These are phyloP conservation scores for Amphipoea lucens DNA, from an alignment of 2,888 invertebrate species.

Conservation along the genomic window DNA sequence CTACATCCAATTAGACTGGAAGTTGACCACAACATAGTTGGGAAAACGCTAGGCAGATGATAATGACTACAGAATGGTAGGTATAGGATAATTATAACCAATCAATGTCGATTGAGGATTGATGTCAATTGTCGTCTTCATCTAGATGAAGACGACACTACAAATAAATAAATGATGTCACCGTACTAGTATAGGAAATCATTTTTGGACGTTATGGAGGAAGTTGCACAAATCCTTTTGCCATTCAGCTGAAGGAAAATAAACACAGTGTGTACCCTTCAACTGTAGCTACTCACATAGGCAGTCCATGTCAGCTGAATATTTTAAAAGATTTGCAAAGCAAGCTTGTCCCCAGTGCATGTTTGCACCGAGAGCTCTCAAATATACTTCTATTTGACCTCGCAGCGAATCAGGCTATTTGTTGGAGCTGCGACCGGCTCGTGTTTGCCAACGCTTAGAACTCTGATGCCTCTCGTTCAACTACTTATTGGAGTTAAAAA, in stretches of 20 bases:
- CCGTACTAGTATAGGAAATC: neutral
- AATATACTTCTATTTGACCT: slow-evolving; percentile 67
- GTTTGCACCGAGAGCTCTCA: slow-evolving; percentile 57
- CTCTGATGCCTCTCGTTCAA: slow-evolving; percentile 37
- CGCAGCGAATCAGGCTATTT: slow-evolving; percentile 66
- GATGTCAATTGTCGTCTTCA: too few relatives aligned
- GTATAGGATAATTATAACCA: too few relatives aligned
- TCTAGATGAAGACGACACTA: too few relatives aligned
- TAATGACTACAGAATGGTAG: too few relatives aligned
- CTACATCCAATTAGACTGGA: too few relatives aligned
- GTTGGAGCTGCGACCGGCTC: slow-evolving; percentile 44
- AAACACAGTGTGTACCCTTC: neutral
- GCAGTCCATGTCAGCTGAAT: slow-evolving; percentile 58
- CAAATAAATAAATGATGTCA: too few relatives aligned
- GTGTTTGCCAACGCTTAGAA: slow-evolving; percentile 61
- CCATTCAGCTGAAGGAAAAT: neutral
- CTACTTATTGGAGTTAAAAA: slow-evolving; percentile 44
- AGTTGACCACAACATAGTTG: too few relatives aligned
- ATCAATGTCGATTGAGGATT: too few relatives aligned
- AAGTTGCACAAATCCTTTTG: neutral
- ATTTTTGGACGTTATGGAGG: neutral
- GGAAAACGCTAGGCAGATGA: too few relatives aligned
- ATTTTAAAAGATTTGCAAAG: slow-evolving; percentile 68
- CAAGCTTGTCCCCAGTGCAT: slow-evolving; percentile 64
- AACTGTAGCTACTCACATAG: slow-evolving; percentile 23